phyloP scores from a whole-genome alignment of 2,113 vertebrate species.

The Chiloscyllium plagiosum region DNA sequence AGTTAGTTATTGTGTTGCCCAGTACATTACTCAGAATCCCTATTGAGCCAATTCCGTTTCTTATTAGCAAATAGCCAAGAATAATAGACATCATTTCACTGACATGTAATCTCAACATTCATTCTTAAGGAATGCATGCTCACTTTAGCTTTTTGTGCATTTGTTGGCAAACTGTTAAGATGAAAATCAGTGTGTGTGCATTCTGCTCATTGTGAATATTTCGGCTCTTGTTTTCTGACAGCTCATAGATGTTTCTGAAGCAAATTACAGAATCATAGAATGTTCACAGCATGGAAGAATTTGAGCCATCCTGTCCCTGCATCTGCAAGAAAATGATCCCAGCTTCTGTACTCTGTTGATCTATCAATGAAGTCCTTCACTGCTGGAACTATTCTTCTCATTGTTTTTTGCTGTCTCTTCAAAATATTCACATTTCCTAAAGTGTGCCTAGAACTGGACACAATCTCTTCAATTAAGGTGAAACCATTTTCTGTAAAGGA shows the following conservation, averaged over 20 bases:
- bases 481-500: too few relatives aligned
- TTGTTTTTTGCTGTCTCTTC: too few relatives aligned
- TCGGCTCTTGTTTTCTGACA: not conserved
- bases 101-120: not conserved
- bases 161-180: not conserved
- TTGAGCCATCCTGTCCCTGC: too few relatives aligned
- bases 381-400: too few relatives aligned
- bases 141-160: not conserved
- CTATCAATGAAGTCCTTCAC: too few relatives aligned
- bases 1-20: not conserved
- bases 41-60: not conserved
- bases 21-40: not conserved
- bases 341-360: too few relatives aligned
- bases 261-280: not conserved
- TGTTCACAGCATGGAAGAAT: too few relatives aligned
- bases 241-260: not conserved
- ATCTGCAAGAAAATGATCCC: too few relatives aligned
- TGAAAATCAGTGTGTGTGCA: not conserved
- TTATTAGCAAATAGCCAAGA: not conserved
- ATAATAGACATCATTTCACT: not conserved
- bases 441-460: too few relatives aligned
- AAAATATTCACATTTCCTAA: too few relatives aligned
- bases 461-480: too few relatives aligned
- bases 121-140: not conserved
- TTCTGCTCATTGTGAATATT: not conserved